Evolutionary conservation across 2,888 invertebrate species (phyloP), one percentile per base, ranked within the genome.

Genomic region (Cataglyphis livida): DNA sequence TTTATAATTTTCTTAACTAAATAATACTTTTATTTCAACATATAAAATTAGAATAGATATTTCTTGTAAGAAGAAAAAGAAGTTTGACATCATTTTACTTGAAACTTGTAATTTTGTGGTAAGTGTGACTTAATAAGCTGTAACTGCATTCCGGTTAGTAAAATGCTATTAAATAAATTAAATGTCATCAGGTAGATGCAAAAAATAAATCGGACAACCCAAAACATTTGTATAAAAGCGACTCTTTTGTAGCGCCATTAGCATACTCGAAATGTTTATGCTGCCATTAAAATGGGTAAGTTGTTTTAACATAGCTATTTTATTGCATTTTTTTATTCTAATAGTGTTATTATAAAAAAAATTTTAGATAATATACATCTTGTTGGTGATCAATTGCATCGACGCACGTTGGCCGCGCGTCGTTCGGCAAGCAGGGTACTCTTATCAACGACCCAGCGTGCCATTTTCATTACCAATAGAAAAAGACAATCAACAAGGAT

Each of bases 211-310:
- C 18, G 4, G 32, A 59, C 59, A 61, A 79, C 35, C 12, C 44
- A 61, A 78, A 79, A 41, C 59, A 44, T 7, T 12, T 0, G 32
- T 79, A 79, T 79, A 79, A 70, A 79, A 79, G 78, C 59, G 2
- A 59, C 32, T 32, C 44, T 59, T 35, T 61, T 70, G 25, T 70
- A 59, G 18, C 5, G 32, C 21, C 9, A 59, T 12, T 21, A 44
- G 59, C 78, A 79, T 70, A 79, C 44, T 59, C 78, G 71, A 70
- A 70, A 79, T 79, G 78, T 59, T 79, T 79, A 79, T 79, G 71
- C 71, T 44, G 44, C 32, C 12, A 71, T 71, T 48, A 79, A 79
- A 61, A 79, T 79, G 78, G 78, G 78, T 79, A 48, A 79, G 71
- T 18, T 25, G 9, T 64, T 21, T 38, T 10, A 59, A 21, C 0